A percentile compares a stretch with the other conserved stretches of the same genome.
phyloP scores from a whole-genome alignment of 1,140 invertebrate species.

The Halesus radiatus region DNA sequence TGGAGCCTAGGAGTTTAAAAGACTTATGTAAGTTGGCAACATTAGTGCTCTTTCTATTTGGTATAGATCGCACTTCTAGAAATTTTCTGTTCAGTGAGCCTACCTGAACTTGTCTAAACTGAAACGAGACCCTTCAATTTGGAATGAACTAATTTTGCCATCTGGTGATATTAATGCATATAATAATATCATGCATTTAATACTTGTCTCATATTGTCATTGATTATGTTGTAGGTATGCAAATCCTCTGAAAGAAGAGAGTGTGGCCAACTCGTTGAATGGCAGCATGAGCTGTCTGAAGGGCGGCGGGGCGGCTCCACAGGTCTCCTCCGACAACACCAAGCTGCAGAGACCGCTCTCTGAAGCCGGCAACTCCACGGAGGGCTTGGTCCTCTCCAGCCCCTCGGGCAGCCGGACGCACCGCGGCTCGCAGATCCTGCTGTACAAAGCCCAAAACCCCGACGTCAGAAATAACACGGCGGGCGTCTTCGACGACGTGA shows the following conservation, averaged over 20 bases:
- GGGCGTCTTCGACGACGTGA: conserved; percentile 77
- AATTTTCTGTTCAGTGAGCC: too few relatives aligned
- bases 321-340: conserved; percentile 60
- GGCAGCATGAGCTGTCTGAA: conserved; percentile 64
- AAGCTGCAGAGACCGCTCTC: conserved; percentile 69
- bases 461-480: conserved; percentile 86
- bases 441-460: conserved; percentile 81
- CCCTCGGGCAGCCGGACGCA: conserved; percentile 72
- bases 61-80: too few relatives aligned
- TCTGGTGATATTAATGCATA: too few relatives aligned
- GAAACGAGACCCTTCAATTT: too few relatives aligned
- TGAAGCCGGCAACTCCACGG: conserved; percentile 63
- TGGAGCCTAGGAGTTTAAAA: too few relatives aligned
- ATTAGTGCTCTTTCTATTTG: too few relatives aligned
- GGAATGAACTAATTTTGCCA: too few relatives aligned
- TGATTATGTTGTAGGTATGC: conserved; percentile 60
- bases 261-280: conserved; percentile 61
- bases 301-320: conserved; percentile 59
- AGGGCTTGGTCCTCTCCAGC: conserved; percentile 75
- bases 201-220: neutral
- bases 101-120: too few relatives aligned
- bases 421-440: conserved; percentile 74
- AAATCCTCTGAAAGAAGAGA: conserved; percentile 70
- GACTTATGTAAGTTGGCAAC: too few relatives aligned
- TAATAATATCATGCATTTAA: too few relatives aligned